Evolutionary conservation across 92 coral and sea anemone genomes (phyloP).

Genomic region (Porites lobata): DNA sequence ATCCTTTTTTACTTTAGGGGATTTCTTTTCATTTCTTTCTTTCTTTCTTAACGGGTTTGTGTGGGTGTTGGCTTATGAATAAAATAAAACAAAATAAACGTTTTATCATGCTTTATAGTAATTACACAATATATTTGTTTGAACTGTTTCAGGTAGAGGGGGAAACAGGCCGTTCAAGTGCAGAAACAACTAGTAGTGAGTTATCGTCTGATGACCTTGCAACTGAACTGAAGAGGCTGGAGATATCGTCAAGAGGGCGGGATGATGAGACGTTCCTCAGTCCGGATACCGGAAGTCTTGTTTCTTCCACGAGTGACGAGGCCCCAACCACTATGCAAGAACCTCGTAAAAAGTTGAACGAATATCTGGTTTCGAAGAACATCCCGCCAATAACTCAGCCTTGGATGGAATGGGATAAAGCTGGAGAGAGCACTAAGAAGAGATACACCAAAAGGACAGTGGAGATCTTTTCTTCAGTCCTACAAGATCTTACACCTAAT

Average conservation of each 20-base stretch:
- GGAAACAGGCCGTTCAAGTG: slow-evolving; percentile 53
- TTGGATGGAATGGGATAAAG: slow-evolving; percentile 46
- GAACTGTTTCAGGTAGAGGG: slow-evolving; percentile 34
- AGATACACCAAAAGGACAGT: slow-evolving; percentile 39
- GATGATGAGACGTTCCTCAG: slow-evolving; percentile 61
- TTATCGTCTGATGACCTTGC: slow-evolving; percentile 50
- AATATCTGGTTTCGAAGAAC: slow-evolving; percentile 20
- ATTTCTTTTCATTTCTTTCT: too few relatives aligned
- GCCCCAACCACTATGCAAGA: slow-evolving; percentile 24
- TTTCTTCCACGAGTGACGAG: slow-evolving; percentile 52
- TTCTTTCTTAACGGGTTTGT: too few relatives aligned
- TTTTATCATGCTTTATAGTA: slow-evolving; percentile 11
- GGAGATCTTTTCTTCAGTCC: slow-evolving; percentile 41
- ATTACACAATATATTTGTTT: neutral
- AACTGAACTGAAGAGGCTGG: slow-evolving; percentile 37
- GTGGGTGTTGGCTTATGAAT: neutral
- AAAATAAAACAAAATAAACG: neutral
- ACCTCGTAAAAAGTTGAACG: slow-evolving; percentile 48
- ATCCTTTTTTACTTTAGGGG: too few relatives aligned
- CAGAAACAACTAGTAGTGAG: slow-evolving; percentile 42
- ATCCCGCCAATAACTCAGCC: too few relatives aligned
- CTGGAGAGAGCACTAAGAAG: slow-evolving; percentile 38
- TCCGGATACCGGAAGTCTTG: slow-evolving; percentile 59
- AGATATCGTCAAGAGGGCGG: slow-evolving; percentile 32
- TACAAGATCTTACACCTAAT: slow-evolving; percentile 31